phyloP scores from a whole-genome alignment of 2,797 vertebrate genomes.

The Protosalanx chinensis region DNA sequence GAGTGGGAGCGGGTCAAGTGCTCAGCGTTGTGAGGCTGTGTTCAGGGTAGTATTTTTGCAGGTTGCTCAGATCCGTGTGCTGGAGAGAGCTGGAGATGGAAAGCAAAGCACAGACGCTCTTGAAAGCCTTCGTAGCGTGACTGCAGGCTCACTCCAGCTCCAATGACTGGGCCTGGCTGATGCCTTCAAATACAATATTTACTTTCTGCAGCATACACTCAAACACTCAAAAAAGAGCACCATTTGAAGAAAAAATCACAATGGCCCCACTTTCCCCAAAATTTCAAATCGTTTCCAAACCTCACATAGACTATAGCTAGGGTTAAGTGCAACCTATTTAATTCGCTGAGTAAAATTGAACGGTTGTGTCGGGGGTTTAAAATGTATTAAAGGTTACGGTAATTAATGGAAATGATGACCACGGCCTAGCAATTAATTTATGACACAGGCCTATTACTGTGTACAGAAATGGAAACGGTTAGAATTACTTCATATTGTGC shows the following conservation, averaged over 20 bases:
- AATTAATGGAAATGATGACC: conserved; percentile 54
- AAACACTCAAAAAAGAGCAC: conserved; percentile 53
- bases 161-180: conserved; percentile 48
- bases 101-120: conserved; percentile 61
- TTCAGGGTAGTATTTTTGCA: conserved; percentile 24
- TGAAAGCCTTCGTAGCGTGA: conserved; percentile 62
- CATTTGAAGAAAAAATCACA: conserved; percentile 49
- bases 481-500: conserved; percentile 25
- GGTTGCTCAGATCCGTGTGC: conserved; percentile 44
- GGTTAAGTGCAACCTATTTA: conserved; percentile 23
- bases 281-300: conserved; percentile 17
- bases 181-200: conserved; percentile 72
- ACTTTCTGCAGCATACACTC: conserved; percentile 66
- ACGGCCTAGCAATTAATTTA: conserved; percentile 38
- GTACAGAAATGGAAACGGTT: conserved; percentile 44
- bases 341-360: conserved; percentile 38
- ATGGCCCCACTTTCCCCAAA: conserved; percentile 38
- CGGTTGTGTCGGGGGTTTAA: conserved; percentile 32
- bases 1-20: conserved; percentile 3
- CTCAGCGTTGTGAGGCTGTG: conserved; percentile 14
- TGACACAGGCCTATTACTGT: conserved; percentile 12
- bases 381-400: conserved; percentile 35
- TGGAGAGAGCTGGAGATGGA: conserved; percentile 57
- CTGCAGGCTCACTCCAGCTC: conserved; percentile 36
- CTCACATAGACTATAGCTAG: conserved; percentile 30